These are phyloP conservation scores for Lerema accius DNA, from an alignment of 1,140 invertebrate species.

Conservation along the genomic window DNA sequence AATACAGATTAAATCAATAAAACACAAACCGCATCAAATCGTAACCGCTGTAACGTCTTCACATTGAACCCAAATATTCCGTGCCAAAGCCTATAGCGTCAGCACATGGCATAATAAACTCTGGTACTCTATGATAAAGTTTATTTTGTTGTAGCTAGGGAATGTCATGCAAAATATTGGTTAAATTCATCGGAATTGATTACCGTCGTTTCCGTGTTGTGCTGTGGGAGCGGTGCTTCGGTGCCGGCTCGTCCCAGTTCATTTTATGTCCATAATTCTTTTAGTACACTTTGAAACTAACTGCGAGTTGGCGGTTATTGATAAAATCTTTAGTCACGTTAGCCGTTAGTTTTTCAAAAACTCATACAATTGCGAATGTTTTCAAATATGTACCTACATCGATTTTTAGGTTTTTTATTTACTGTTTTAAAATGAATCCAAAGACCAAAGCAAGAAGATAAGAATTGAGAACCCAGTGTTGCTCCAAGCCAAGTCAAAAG, in stretches of 20 bases:
- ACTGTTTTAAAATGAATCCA: no score
- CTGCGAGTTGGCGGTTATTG: neutral
- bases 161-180: slow-evolving; percentile 42
- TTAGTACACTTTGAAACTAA: slow-evolving; percentile 14
- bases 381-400: no score
- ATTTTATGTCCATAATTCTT: slow-evolving; percentile 22
- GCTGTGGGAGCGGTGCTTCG: slow-evolving; percentile 32
- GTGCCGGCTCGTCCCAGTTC: slow-evolving; percentile 37
- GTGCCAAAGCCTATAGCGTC: neutral
- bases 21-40: slow-evolving; percentile 12
- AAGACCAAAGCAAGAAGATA: no score
- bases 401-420: no score
- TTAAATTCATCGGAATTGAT: slow-evolving; percentile 47
- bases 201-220: slow-evolving; percentile 40
- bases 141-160: neutral
- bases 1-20: slow-evolving; percentile 11
- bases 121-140: neutral
- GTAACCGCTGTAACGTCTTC: slow-evolving; percentile 7
- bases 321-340: neutral
- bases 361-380: no score
- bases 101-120: slow-evolving; percentile 6
- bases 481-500: no score
- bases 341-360: no score
- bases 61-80: slow-evolving; percentile 5
- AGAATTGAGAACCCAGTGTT: no score